Percentiles rank a stretch among this genome's conserved stretches.
phyloP scores from a whole-genome alignment of 2,797 vertebrate genomes.

The Sardinella longiceps region DNA sequence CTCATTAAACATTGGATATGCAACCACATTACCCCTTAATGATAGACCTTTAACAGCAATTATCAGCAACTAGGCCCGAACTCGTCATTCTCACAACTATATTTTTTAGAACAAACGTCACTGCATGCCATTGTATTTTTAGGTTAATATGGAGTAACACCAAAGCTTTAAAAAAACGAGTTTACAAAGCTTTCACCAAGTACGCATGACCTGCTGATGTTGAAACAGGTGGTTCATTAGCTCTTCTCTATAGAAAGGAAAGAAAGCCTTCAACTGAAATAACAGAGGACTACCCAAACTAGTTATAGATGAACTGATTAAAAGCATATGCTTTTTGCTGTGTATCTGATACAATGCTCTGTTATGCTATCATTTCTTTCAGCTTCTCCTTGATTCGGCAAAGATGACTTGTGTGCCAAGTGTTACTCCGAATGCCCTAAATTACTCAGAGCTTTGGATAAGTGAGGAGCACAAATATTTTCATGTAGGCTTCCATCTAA shows the following conservation, averaged over 20 bases:
- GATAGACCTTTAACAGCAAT: background rate
- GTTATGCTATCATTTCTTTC: background rate
- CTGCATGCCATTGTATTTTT: background rate
- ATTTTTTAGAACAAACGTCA: background rate
- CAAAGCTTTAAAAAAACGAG: background rate
- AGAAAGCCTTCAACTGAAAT: background rate
- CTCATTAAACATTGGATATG: background rate
- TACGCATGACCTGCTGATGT: background rate
- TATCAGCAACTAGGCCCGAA: background rate
- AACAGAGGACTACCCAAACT: background rate
- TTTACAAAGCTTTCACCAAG: background rate
- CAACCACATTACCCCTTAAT: background rate
- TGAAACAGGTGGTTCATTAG: background rate
- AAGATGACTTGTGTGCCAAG: background rate
- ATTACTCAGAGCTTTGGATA: background rate
- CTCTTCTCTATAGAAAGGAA: background rate
- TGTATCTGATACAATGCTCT: background rate
- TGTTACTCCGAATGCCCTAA: background rate
- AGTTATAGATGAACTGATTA: background rate
- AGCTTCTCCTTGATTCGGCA: background rate
- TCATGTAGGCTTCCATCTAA: background rate
- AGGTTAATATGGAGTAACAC: background rate
- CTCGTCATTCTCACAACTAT: background rate
- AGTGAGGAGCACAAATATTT: background rate
- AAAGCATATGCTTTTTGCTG: background rate